A percentile compares a stretch with the other conserved stretches of the same genome.
phyloP scores from a whole-genome alignment of 2,888 invertebrate genomes.

The Acrobasis repandana region DNA sequence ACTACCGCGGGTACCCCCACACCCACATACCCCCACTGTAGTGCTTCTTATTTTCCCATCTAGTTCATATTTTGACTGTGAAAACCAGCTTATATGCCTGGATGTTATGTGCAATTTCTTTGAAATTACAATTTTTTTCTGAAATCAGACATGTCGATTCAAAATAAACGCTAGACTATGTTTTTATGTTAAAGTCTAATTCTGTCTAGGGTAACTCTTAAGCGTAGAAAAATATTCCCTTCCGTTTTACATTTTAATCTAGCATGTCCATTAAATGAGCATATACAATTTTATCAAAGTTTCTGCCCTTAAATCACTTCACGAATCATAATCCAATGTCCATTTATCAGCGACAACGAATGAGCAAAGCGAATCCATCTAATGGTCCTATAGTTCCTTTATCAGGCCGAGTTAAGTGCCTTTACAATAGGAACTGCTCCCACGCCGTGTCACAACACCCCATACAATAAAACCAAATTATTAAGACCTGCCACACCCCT shows the following conservation, averaged over 20 bases:
- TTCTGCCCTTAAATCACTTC: conserved; percentile 50
- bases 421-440: conserved; percentile 75
- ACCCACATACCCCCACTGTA: no score
- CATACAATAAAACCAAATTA: conserved; percentile 51
- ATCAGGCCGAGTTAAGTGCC: conserved; percentile 77
- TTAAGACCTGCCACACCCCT: conserved; percentile 39
- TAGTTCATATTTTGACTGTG: no score
- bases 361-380: conserved; percentile 79
- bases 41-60: no score
- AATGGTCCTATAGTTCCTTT: conserved; percentile 79
- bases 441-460: conserved; percentile 81
- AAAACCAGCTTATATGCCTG: no score
- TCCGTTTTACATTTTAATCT: conserved; percentile 2
- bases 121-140: no score
- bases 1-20: no score
- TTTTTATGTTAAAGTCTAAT: no score
- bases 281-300: conserved; percentile 24
- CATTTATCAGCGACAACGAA: conserved; percentile 74
- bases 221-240: neutral
- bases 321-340: conserved; percentile 77
- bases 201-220: no score
- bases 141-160: no score
- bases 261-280: neutral
- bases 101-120: no score
- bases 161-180: no score